Evolutionary conservation across 2,888 invertebrate genomes (phyloP), one percentile per base, ranked within the genome.

Genomic region (Pammene aurita): DNA sequence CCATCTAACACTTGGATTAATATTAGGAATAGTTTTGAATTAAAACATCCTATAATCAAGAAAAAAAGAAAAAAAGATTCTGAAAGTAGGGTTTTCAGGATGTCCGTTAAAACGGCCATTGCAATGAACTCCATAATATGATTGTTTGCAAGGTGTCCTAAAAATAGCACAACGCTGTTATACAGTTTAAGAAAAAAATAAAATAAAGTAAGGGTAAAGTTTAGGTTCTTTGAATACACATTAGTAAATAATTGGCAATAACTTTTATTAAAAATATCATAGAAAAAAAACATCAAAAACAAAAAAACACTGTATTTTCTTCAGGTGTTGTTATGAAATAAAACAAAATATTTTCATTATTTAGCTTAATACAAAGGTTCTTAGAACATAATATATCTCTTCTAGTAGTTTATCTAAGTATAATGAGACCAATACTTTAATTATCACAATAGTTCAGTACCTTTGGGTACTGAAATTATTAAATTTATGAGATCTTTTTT

Each of bases 31-130:
- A 18, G 0, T 42, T 42, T 9, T 42, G 42, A 42, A 42, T 42
- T 5, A 10, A 42, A 9, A 42, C 42, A 42, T 42, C 14, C 57
- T 2, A 18, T 42, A 9, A 41, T 42, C 10, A 42, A 57, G 41
- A 18, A 57, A 57, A 42, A 57, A 57, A 16, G 5, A 57, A 10
- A 16, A 57, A 57, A 16, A 42, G 1, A 5, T 35, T 41, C 14
- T 57, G 57, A 6, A 57, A 57, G 16, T 57, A 42, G 57, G 57
- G 10, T 57, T 57, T 50, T 50, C 48, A 50, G 48, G 48, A 50
- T 50, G 14, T 57, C 57, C 46, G 26, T 35, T 60, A 34, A 48
- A 60, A 46, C 57, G 57, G 57, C 14, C 57, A 41, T 14, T 57
- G 57, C 57, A 14, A 26, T 11, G 10, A 41, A 57, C 42, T 5